Conservation (phyloP, 1,140 invertebrate species). For the Pachyrhynchus sulphureomaculatus region DNA sequence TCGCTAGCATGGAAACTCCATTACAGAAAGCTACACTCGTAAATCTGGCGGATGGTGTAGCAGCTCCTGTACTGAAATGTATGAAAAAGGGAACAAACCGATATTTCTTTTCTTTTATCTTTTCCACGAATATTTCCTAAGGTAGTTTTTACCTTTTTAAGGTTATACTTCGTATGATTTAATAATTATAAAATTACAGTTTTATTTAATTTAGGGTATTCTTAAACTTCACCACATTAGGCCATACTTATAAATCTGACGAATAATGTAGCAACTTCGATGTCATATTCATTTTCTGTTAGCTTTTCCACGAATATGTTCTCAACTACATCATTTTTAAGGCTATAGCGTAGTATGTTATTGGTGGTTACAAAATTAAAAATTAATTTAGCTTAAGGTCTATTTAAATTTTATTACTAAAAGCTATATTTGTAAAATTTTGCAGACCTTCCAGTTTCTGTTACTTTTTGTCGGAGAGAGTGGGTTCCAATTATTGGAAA, state of each 20-base stretch:
- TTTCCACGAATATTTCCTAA: background rate
- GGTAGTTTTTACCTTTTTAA: no score
- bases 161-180: no score
- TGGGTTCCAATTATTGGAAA: no score
- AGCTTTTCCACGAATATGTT: background rate
- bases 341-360: no score
- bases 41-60: slow-evolving; percentile 9
- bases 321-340: no score
- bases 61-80: slow-evolving; percentile 5
- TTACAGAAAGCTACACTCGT: slow-evolving; percentile 23
- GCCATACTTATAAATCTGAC: slow-evolving; percentile 19
- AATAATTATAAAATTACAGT: no score
- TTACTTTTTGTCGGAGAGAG: no score
- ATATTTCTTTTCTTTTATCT: slow-evolving; percentile 10
- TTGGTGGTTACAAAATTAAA: no score
- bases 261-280: background rate
- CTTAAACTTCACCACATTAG: slow-evolving; percentile 26
- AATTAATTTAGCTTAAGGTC: no score
- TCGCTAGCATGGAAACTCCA: slow-evolving; percentile 29
- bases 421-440: slow-evolving; percentile 26
- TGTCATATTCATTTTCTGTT: slow-evolving; percentile 5
- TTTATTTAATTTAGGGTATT: no score
- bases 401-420: slow-evolving; percentile 26
- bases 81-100: slow-evolving; percentile 13
- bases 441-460: no score